Base-by-base conservation (phyloP, 2,888 invertebrate species). In the Morpho helenor region DNA sequence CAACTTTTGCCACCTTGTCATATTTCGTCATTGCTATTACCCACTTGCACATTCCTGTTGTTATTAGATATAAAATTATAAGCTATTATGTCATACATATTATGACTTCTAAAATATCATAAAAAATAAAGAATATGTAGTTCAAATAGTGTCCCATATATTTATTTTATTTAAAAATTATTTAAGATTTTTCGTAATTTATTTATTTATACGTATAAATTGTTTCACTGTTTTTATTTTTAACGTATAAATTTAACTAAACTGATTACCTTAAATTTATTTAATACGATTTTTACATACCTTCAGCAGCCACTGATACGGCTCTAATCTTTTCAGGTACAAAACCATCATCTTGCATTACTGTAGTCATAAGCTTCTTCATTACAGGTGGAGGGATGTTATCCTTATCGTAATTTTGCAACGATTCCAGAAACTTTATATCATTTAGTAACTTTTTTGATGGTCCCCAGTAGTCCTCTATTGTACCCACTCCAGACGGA, bases 21-120 rank as follows among this genome's bases (percentile, higher is more conserved):
- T 99, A 99, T 72, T 97, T 96, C 1, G 97, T 96, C 84, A 99
- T 95, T 0, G 99, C 99, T 66, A 96, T 94, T 31, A 98, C 96
- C 99, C 99, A 99, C 73, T 96, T 95, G 77, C 98, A 98, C 72
- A 97, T 89, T 59, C 96, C 94, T 93, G 59, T 41, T 44, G 52
- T 50, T 7, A 5, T 46, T 7, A 22, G 46, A 46, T 46, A 16
- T 46, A n/a, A 31, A 31, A 5, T 31, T 31, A 31, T 31, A 5
- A 31, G 3, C 2, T 31, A 3, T 5, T 31, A 3, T 31, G 5
- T 31, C 31, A 31, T 31, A 31, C 3, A 31, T 31, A 16, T 16
- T 16, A 16, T 16, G 16, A 1, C 16, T 16, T 16, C 16, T 16
- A 16, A 16, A 16, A 16, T 16, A 1, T 16, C 16, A 16, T 16